These are phyloP conservation scores for Copsychus sechellarum DNA, from an alignment of 2,113 vertebrate species.

Conservation along the genomic window DNA sequence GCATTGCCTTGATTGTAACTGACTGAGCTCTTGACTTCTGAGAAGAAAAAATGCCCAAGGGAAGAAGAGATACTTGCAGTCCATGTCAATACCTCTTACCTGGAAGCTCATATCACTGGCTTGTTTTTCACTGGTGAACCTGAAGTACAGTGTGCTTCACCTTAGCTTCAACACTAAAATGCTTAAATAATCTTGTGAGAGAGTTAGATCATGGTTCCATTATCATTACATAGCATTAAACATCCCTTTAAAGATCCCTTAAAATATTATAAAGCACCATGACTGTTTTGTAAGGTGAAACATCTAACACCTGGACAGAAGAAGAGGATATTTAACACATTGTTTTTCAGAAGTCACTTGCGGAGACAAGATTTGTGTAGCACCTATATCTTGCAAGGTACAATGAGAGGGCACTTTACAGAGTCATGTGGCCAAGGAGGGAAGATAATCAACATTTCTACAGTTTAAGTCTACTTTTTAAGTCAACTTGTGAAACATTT, in stretches of 20 bases:
- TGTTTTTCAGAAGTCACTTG: neutral
- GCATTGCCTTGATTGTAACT: neutral
- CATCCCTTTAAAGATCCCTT: neutral
- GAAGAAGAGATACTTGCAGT: neutral
- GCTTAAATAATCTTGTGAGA: neutral
- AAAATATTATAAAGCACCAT: neutral
- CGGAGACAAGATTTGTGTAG: neutral
- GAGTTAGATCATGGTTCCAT: neutral
- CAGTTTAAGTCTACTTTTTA: neutral
- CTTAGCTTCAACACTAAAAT: neutral
- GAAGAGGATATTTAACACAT: neutral
- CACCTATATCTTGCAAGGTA: neutral
- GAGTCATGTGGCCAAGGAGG: rapidly evolving
- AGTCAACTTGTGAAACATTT: neutral
- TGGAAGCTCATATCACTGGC: neutral
- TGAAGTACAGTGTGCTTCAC: neutral
- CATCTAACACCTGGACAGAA: neutral
- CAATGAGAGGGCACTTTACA: neutral
- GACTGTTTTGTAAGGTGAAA: neutral
- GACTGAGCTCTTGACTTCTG: neutral
- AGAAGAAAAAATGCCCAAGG: neutral
- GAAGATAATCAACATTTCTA: neutral
- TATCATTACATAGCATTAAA: neutral
- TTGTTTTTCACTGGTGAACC: neutral
- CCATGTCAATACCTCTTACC: neutral